Evolutionary conservation across 2,113 vertebrate species (phyloP).

Genomic region (Microcebus tavaratra): DNA sequence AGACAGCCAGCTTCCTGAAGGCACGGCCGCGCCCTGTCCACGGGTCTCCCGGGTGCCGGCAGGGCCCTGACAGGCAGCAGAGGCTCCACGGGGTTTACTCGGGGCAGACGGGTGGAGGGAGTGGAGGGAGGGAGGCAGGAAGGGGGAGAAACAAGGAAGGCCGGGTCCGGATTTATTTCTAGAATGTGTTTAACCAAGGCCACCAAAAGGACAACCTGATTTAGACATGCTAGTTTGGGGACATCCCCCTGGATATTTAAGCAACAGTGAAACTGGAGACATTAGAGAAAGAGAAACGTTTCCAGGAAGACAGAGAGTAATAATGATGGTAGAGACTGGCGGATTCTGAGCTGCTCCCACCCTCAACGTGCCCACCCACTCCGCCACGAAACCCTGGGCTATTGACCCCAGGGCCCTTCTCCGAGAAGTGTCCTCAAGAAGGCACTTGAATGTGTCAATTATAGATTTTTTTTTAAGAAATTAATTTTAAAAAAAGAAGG

Average conservation of each 20-base stretch:
- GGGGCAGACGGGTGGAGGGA: not conserved
- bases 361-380: fast-evolving
- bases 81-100: not conserved
- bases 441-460: slow-evolving; percentile 46
- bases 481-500: not conserved
- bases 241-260: not conserved
- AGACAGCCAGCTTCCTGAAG: not conserved
- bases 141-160: not conserved
- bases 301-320: not conserved
- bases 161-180: not conserved
- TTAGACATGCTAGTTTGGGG: not conserved
- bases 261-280: not conserved
- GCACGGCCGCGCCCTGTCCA: not conserved
- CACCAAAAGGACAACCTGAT: not conserved
- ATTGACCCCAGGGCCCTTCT: slow-evolving; percentile 35
- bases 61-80: not conserved
- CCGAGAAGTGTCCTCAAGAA: not conserved
- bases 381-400: not conserved
- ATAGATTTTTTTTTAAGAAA: not conserved
- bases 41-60: not conserved
- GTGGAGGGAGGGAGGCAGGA: not conserved
- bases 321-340: not conserved
- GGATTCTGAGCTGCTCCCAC: not conserved
- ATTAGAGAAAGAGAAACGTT: not conserved
- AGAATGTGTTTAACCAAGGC: not conserved